These are phyloP conservation scores for Uria lomvia DNA, from an alignment of 2,113 vertebrate species.

Conservation along the genomic window DNA sequence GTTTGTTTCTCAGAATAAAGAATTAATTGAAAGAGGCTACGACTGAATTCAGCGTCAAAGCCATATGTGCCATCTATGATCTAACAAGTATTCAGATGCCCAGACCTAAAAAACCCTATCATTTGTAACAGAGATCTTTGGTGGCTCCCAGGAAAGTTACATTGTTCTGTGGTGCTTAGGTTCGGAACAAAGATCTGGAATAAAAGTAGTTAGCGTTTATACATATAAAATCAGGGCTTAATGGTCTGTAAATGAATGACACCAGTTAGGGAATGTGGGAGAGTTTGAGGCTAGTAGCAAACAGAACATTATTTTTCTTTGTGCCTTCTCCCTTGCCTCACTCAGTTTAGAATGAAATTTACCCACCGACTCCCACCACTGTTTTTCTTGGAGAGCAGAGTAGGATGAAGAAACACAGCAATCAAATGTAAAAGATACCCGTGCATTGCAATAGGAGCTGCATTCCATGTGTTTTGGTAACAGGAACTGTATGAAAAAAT, in stretches of 20 bases:
- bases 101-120: neutral
- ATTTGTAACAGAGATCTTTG: neutral
- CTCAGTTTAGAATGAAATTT: neutral
- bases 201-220: neutral
- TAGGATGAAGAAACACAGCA: neutral
- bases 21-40: neutral
- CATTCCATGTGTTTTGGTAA: neutral
- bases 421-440: neutral
- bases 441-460: neutral
- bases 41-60: neutral
- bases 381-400: conserved; percentile 19
- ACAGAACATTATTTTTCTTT: neutral
- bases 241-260: neutral
- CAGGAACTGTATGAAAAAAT: neutral
- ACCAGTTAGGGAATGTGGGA: neutral
- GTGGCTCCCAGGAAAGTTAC: neutral
- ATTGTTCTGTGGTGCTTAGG: neutral
- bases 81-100: neutral
- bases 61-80: neutral
- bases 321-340: neutral
- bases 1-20: neutral
- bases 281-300: neutral
- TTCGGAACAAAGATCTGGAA: neutral
- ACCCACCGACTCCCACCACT: neutral
- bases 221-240: neutral